Base-by-base conservation (phyloP, 2,113 vertebrate species). In the Dromiciops gliroides region DNA sequence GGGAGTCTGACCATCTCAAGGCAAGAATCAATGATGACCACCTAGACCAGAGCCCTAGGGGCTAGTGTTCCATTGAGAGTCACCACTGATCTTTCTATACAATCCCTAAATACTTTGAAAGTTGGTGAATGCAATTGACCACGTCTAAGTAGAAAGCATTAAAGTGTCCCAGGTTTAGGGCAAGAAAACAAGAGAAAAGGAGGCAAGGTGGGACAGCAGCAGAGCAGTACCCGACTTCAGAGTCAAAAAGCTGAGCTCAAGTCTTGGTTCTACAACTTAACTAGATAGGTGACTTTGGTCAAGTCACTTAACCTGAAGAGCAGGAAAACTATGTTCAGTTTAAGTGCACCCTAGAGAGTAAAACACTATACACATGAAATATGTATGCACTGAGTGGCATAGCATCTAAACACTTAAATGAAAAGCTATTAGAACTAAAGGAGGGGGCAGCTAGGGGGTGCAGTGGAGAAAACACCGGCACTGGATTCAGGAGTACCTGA, bases 221-320 rank as follows among this genome's bases (percentile, higher is more conserved):
- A 56, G 2, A 24, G 25, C 10, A 60, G 28, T 60, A 60, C 26
- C 9, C 11, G 28, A 92, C 22, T 91, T 47, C 16, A n/a, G 56
- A 90, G 25, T 60, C 92, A 90, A 50, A 52, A 2, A 37, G 52
- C 26, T 50, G 56, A 6, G 56, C 92, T 93, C 75, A 51, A 92
- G 92, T 51, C 93, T 89, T 26, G 49, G 52, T 44, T 88, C 88
- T 67, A 23, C n/a, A 50, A 53, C 44, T 19, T 31, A 19, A 90
- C 28, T 48, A 19, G 52, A 89, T 95, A 22, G 90, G 96, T 92
- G 60, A 50, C 31, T 50, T 60, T 50, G n/a, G 49, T 28, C 89
- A 92, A 92, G 44, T 93, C 75, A 88, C 48, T 60, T 47, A 31
- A 89, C 67, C 67, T 95, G 28, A 60, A 12, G 3, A 31, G 56